Percentiles rank a stretch among this genome's conserved stretches.
Evolutionary conservation across 1,140 invertebrate species (phyloP).

Genomic region (Lethocerus indicus): DNA sequence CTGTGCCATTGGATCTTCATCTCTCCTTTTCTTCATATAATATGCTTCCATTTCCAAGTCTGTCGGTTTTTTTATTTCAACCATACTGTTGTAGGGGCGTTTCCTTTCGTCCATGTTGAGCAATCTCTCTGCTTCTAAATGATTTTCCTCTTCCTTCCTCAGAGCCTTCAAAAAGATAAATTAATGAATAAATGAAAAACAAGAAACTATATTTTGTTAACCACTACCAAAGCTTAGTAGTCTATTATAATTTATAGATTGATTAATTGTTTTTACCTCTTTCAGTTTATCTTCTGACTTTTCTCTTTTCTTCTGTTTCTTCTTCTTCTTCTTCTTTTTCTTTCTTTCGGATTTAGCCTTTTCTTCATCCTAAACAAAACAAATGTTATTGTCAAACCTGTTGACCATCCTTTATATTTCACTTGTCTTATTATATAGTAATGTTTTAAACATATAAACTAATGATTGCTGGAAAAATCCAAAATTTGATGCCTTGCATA

Average conservation of each 20-base stretch:
- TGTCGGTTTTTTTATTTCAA: slow-evolving; percentile 61
- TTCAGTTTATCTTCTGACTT: slow-evolving; percentile 33
- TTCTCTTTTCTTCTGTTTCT: slow-evolving; percentile 28
- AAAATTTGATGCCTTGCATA: not conserved
- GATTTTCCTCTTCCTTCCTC: slow-evolving; percentile 40
- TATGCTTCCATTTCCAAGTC: slow-evolving; percentile 90
- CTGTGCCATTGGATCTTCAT: slow-evolving; percentile 83
- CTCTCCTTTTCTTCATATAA: slow-evolving; percentile 62
- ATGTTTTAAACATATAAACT: not conserved
- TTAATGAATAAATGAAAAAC: not conserved
- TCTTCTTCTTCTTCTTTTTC: slow-evolving; percentile 31
- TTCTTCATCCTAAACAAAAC: slow-evolving; percentile 32
- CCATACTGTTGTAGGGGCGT: slow-evolving; percentile 81
- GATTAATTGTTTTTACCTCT: slow-evolving; percentile 22
- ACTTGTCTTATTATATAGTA: too few relatives aligned
- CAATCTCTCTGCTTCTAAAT: slow-evolving; percentile 42
- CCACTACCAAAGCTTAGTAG: not conserved
- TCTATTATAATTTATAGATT: not conserved
- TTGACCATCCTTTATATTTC: not conserved
- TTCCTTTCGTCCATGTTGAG: slow-evolving; percentile 73
- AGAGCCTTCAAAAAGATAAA: slow-evolving; percentile 32
- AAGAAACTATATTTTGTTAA: not conserved
- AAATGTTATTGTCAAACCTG: not conserved
- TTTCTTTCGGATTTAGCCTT: slow-evolving; percentile 50
- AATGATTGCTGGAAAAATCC: not conserved